A percentile compares a stretch with the other conserved stretches of the same genome.
Conservation (phyloP, 1,140 invertebrate genomes). For the Mamestra configurata region DNA sequence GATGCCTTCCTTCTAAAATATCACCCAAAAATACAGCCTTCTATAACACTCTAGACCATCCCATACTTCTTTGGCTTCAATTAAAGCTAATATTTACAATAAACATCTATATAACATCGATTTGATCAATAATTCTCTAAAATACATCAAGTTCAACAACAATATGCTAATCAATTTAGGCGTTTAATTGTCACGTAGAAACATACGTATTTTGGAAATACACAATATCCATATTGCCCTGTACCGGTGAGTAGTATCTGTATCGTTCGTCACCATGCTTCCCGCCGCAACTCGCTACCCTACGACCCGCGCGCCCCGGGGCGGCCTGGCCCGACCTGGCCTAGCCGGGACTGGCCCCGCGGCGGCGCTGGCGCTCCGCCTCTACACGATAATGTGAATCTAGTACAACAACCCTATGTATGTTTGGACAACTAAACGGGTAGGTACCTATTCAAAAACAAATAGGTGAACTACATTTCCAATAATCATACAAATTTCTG, state of each 20-base stretch:
- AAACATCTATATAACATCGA: slow-evolving; percentile 88
- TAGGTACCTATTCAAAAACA: slow-evolving; percentile 61
- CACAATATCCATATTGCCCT: slow-evolving; percentile 61
- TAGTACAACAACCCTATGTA: slow-evolving; percentile 48
- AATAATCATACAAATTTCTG: slow-evolving; percentile 59
- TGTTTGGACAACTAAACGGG: slow-evolving; percentile 56
- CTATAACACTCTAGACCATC: slow-evolving; percentile 81
- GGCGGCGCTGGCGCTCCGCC: slow-evolving; percentile 23
- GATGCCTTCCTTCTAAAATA: slow-evolving; percentile 84
- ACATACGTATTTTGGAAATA: slow-evolving; percentile 69
- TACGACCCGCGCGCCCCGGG: neutral
- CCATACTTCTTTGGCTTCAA: slow-evolving; percentile 71
- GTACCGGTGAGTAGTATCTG: slow-evolving; percentile 56
- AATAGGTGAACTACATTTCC: slow-evolving; percentile 56
- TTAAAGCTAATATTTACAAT: slow-evolving; percentile 84
- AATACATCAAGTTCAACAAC: slow-evolving; percentile 87
- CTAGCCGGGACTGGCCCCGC: neutral
- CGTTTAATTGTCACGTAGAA: slow-evolving; percentile 73
- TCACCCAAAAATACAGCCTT: slow-evolving; percentile 88
- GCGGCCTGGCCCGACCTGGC: neutral
- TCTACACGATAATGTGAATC: slow-evolving; percentile 37
- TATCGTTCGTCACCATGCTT: slow-evolving; percentile 36
- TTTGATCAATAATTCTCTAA: slow-evolving; percentile 87
- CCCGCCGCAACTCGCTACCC: slow-evolving; percentile 8
- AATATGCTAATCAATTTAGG: slow-evolving; percentile 82